phyloP scores from a whole-genome alignment of 2,888 invertebrate species.

The Lithophane semibrunnea region DNA sequence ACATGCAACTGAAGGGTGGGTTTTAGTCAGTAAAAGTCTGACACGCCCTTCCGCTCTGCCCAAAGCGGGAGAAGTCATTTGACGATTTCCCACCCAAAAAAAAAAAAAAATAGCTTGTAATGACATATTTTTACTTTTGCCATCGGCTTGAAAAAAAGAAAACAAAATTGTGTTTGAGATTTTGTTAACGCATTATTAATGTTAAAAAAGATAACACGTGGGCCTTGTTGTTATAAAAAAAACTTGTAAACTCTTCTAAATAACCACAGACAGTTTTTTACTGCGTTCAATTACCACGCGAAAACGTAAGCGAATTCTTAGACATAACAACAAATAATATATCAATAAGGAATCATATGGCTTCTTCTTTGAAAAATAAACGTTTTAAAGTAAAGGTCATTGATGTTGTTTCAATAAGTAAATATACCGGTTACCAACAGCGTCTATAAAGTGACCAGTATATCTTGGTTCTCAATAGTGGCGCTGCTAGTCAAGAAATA shows the following conservation, averaged over 20 bases:
- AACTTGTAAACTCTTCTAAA: background rate
- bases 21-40: too few relatives aligned
- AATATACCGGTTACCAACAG: slow-evolving; percentile 21
- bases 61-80: too few relatives aligned
- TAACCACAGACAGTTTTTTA: slow-evolving; percentile 28
- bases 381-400: slow-evolving; percentile 11
- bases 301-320: slow-evolving; percentile 18
- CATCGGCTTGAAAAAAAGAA: background rate
- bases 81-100: too few relatives aligned
- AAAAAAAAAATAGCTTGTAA: too few relatives aligned
- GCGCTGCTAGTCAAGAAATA: background rate
- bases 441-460: background rate
- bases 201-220: background rate
- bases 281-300: slow-evolving; percentile 7
- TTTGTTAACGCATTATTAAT: background rate
- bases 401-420: slow-evolving; percentile 16
- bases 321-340: slow-evolving; percentile 4
- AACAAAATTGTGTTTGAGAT: background rate
- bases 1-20: too few relatives aligned
- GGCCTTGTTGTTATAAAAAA: background rate
- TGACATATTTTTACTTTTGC: background rate
- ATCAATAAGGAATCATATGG: background rate
- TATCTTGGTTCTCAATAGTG: background rate
- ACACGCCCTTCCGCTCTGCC: too few relatives aligned
- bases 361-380: slow-evolving; percentile 8